Evolutionary conservation across 2,113 vertebrate species (phyloP).

Genomic region (Sakesphorus luctuosus): DNA sequence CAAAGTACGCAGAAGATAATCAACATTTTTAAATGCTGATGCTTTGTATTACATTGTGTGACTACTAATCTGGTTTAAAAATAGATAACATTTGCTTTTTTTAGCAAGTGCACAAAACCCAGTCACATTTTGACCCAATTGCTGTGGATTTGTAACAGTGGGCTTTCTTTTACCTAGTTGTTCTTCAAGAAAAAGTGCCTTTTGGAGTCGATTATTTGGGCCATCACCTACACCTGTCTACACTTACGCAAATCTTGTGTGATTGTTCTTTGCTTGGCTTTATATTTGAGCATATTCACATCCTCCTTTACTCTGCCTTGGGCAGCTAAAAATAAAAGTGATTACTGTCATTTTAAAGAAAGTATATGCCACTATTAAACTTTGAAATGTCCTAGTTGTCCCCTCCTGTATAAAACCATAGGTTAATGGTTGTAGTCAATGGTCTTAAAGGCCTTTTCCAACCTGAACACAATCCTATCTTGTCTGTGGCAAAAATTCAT

Average conservation of each 20-base stretch:
- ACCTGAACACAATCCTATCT: neutral
- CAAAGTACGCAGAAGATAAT: neutral
- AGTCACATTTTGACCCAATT: slow-evolving; percentile 34
- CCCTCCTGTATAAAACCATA: slow-evolving; percentile 27
- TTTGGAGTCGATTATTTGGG: slow-evolving; percentile 33
- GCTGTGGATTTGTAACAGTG: slow-evolving; percentile 27
- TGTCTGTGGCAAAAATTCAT: slow-evolving; percentile 8
- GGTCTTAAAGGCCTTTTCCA: neutral
- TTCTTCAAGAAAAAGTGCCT: slow-evolving; percentile 39
- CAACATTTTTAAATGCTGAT: slow-evolving; percentile 15
- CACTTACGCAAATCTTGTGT: neutral
- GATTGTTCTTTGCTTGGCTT: slow-evolving; percentile 2
- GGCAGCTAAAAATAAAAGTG: neutral
- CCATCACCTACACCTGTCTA: neutral
- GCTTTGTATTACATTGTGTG: slow-evolving; percentile 8
- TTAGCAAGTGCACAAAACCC: slow-evolving; percentile 9
- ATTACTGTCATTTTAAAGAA: slow-evolving; percentile 2
- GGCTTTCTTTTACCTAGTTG: slow-evolving; percentile 48
- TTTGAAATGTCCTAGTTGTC: neutral
- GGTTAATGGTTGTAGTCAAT: neutral
- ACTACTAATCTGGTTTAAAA: slow-evolving; percentile 53
- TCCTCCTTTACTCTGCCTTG: slow-evolving; percentile 16
- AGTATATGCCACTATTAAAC: slow-evolving; percentile 21
- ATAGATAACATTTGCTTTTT: slow-evolving; percentile 25
- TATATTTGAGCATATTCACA: slow-evolving; percentile 40